phyloP scores from a whole-genome alignment of 2,797 vertebrate genomes.

The Coendou prehensilis region DNA sequence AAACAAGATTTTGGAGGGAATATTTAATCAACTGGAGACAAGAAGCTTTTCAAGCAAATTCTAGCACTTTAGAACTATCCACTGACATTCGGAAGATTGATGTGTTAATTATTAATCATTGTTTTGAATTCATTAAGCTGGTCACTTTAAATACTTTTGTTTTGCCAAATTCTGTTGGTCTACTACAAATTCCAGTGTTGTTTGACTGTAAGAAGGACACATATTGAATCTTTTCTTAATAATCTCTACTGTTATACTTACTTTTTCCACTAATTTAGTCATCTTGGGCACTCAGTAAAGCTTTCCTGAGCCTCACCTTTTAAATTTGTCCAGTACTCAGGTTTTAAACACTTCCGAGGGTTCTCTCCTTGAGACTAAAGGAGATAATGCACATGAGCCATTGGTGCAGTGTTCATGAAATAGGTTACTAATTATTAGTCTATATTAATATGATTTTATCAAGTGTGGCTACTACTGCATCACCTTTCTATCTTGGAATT shows the following conservation, averaged over 20 bases:
- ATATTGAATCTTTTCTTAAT: slow-evolving; percentile 22
- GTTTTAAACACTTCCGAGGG: not conserved
- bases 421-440: not conserved
- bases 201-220: not conserved
- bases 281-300: not conserved
- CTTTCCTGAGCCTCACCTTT: not conserved
- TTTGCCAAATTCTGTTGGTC: not conserved
- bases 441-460: not conserved
- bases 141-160: slow-evolving; percentile 53
- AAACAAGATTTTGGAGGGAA: slow-evolving; percentile 70
- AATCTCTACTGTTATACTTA: not conserved
- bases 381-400: not conserved
- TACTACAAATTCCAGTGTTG: not conserved
- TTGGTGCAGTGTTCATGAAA: not conserved
- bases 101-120: slow-evolving; percentile 69
- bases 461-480: not conserved
- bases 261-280: not conserved
- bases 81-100: slow-evolving; percentile 54
- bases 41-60: slow-evolving; percentile 59
- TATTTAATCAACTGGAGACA: slow-evolving; percentile 69
- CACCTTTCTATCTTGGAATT: not conserved
- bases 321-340: not conserved
- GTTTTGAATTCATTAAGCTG: slow-evolving; percentile 60
- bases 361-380: not conserved
- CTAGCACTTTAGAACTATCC: slow-evolving; percentile 18